A percentile compares a stretch with the other conserved stretches of the same genome.
Conservation (phyloP, 2,113 vertebrate species). For the Lamprologus sp. region DNA sequence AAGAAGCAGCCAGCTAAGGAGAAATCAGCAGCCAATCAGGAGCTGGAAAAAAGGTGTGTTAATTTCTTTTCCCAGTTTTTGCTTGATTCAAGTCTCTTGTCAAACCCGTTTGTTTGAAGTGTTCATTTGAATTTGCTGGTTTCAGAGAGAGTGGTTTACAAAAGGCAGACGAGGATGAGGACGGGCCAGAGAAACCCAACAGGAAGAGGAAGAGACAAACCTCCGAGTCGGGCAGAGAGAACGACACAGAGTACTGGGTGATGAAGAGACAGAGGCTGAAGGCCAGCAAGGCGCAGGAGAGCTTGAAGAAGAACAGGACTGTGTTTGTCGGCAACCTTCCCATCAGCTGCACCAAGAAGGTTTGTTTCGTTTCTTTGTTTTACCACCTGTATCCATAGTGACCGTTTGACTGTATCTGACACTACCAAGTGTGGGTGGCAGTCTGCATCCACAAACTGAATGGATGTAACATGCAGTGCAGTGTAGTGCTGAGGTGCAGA, state of each 20-base stretch:
- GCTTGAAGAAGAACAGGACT: conserved; percentile 38
- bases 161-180: conserved; percentile 75
- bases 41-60: conserved; percentile 70
- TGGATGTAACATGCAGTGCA: background rate
- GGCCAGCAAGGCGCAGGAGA: background rate
- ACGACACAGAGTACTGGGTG: background rate
- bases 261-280: conserved; percentile 16
- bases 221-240: background rate
- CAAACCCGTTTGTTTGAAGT: background rate
- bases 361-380: background rate
- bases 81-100: background rate
- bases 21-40: conserved; percentile 59
- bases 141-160: conserved; percentile 76
- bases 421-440: background rate
- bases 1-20: background rate
- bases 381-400: background rate
- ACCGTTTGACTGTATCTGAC: background rate
- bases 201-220: conserved; percentile 51
- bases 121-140: background rate
- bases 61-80: background rate
- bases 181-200: background rate
- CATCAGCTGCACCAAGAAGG: conserved; percentile 76
- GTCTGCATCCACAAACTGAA: background rate
- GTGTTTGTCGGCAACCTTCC: conserved; percentile 94
- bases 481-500: background rate